Evolutionary conservation across 1,140 invertebrate species (phyloP).

Genomic region (Heliothis virescens): DNA sequence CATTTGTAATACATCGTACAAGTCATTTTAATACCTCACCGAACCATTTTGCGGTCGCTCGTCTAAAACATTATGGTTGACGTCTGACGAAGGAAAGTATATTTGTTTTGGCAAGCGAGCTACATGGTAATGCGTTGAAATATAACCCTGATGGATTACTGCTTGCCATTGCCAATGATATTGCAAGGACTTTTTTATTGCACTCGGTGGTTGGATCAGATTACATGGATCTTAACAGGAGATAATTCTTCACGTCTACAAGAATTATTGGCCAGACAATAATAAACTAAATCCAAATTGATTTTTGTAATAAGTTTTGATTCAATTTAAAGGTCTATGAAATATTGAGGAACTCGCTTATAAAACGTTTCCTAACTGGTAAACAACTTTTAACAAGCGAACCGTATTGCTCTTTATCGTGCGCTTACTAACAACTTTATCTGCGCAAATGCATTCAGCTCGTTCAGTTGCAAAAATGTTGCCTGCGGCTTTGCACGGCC

Average conservation of each 20-base stretch:
- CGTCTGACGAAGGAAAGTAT: conserved; percentile 49
- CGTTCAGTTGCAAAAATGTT: conserved; percentile 35
- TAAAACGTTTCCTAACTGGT: conserved; percentile 1
- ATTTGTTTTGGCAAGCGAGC: conserved; percentile 59
- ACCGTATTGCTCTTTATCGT: conserved; percentile 29
- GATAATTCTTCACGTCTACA: not conserved
- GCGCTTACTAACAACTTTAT: conserved; percentile 22
- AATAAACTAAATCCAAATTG: not conserved
- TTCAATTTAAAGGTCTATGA: not conserved
- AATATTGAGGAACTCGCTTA: not conserved
- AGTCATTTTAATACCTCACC: conserved; percentile 38
- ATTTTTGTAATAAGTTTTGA: not conserved
- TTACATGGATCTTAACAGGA: conserved; percentile 3
- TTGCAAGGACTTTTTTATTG: conserved; percentile 27
- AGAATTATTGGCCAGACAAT: not conserved
- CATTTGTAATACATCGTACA: conserved; percentile 28
- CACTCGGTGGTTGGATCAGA: not conserved
- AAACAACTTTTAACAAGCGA: conserved; percentile 31
- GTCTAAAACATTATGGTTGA: conserved; percentile 41
- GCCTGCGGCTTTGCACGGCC: conserved; percentile 28
- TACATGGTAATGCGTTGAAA: conserved; percentile 53
- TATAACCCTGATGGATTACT: conserved; percentile 39
- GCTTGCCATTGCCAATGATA: conserved; percentile 31
- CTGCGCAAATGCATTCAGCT: conserved; percentile 27
- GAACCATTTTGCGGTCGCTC: conserved; percentile 42